Conservation (phyloP, 2,888 invertebrate species). For the Chelonus formosanus region DNA sequence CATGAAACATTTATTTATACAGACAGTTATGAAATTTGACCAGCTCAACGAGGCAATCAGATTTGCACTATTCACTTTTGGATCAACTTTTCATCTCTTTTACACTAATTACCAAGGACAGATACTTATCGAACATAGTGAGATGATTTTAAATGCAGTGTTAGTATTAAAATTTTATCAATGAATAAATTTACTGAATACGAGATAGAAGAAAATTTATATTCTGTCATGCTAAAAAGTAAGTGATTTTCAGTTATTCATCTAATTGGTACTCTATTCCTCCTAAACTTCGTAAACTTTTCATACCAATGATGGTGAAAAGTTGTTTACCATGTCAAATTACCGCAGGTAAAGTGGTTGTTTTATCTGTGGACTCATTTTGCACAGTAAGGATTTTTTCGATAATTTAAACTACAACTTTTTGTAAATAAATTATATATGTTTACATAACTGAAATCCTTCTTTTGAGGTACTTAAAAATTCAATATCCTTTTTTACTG, state of each 20-base stretch:
- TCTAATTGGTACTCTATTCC: conserved; percentile 40
- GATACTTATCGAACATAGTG: conserved; percentile 37
- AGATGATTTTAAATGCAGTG: conserved; percentile 7
- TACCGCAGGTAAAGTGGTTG: conserved; percentile 41
- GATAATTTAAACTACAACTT: neutral
- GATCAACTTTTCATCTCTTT: conserved; percentile 34
- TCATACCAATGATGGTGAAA: conserved; percentile 38
- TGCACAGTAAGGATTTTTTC: conserved; percentile 30
- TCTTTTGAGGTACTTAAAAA: conserved; percentile 34
- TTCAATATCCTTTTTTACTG: conserved; percentile 42
- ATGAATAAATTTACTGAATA: neutral
- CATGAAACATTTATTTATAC: neutral
- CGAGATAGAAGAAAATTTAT: neutral
- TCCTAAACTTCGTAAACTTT: conserved; percentile 34
- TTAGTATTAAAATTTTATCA: neutral
- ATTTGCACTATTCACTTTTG: conserved; percentile 35
- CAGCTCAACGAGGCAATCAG: conserved; percentile 33
- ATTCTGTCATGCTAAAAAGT: neutral
- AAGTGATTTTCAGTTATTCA: conserved; percentile 25
- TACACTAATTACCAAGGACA: conserved; percentile 39
- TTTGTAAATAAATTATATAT: neutral
- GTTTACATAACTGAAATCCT: conserved; percentile 9
- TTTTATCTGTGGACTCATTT: conserved; percentile 39
- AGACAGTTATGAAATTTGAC: conserved; percentile 38
- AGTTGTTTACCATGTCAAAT: conserved; percentile 36